Conservation (phyloP, 2,888 invertebrate genomes). For the Priocnemis perturbator region DNA sequence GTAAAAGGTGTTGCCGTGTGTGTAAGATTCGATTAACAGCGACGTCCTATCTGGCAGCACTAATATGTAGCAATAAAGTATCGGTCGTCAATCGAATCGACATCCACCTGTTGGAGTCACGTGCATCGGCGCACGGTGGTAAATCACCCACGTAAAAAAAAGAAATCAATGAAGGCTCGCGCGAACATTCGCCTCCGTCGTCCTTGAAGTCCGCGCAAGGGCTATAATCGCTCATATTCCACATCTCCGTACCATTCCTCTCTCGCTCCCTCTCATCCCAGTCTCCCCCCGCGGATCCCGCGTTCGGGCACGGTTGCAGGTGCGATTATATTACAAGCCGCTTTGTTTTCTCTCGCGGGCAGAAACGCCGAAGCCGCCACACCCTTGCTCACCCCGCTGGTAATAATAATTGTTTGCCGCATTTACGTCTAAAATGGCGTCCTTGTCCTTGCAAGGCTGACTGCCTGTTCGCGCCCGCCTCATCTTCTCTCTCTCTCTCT, state of each 20-base stretch:
- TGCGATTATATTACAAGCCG: constrained; percentile 24
- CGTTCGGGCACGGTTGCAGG: not conserved
- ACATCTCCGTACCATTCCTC: too few species aligned
- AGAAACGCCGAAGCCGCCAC: constrained; percentile 6
- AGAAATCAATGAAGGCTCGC: too few species aligned
- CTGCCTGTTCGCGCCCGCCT: not conserved
- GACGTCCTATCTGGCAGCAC: too few species aligned
- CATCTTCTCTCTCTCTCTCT: not conserved
- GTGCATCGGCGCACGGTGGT: too few species aligned
- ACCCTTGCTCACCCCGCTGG: constrained; percentile 2
- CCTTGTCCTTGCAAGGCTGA: constrained; percentile 69
- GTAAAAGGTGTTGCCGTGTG: too few species aligned
- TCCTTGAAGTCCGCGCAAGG: not conserved
- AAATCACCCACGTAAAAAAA: too few species aligned
- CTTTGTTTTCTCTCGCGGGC: constrained; percentile 31
- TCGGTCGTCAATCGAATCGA: too few species aligned
- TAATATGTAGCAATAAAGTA: too few species aligned
- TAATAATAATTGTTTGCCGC: constrained; percentile 56
- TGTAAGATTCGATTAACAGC: too few species aligned
- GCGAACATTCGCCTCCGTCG: not conserved
- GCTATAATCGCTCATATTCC: too few species aligned
- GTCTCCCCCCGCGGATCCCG: not conserved
- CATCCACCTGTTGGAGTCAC: too few species aligned
- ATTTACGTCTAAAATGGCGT: constrained; percentile 60
- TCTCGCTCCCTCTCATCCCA: too few species aligned